Evolutionary conservation across 2,888 invertebrate species (phyloP).

Genomic region (Syritta pipiens): DNA sequence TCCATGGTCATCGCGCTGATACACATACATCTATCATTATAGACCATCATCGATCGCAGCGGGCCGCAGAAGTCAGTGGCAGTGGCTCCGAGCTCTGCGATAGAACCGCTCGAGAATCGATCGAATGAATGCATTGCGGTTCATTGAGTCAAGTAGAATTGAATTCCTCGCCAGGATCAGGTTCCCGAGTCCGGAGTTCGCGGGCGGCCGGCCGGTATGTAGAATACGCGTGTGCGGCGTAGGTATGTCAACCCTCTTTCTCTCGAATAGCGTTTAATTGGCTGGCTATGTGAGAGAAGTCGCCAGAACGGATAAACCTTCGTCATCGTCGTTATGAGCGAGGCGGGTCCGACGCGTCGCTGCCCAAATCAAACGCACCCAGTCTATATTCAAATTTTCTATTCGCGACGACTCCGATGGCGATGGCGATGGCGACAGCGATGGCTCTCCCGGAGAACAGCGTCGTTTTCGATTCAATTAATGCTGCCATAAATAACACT

Average conservation of each 20-base stretch:
- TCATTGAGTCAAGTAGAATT: constrained; percentile 65
- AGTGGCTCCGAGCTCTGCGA: constrained; percentile 16
- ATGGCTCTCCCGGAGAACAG: not conserved
- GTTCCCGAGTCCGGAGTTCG: no score
- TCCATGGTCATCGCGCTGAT: constrained; percentile 63
- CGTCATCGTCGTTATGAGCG: constrained; percentile 38
- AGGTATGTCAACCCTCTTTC: constrained; percentile 48
- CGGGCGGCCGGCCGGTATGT: no score
- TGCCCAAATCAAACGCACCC: constrained; percentile 35
- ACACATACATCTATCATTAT: constrained; percentile 66
- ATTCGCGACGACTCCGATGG: no score
- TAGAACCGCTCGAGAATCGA: constrained; percentile 42
- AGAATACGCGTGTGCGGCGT: constrained; percentile 45
- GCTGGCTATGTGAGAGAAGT: constrained; percentile 47
- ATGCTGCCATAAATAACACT: constrained; percentile 68
- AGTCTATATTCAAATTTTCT: constrained; percentile 47
- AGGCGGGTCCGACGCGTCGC: constrained; percentile 9
- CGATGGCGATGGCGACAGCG: not conserved
- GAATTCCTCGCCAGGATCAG: constrained; percentile 63
- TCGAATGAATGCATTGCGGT: constrained; percentile 64
- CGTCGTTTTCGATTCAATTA: constrained; percentile 65
- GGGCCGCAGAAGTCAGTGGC: constrained; percentile 46
- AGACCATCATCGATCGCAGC: constrained; percentile 55
- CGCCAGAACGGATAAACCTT: constrained; percentile 52
- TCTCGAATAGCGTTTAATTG: constrained; percentile 45